These are phyloP conservation scores for Perdix hodgsoniae DNA, from an alignment of 2,797 vertebrate species.

Conservation along the genomic window DNA sequence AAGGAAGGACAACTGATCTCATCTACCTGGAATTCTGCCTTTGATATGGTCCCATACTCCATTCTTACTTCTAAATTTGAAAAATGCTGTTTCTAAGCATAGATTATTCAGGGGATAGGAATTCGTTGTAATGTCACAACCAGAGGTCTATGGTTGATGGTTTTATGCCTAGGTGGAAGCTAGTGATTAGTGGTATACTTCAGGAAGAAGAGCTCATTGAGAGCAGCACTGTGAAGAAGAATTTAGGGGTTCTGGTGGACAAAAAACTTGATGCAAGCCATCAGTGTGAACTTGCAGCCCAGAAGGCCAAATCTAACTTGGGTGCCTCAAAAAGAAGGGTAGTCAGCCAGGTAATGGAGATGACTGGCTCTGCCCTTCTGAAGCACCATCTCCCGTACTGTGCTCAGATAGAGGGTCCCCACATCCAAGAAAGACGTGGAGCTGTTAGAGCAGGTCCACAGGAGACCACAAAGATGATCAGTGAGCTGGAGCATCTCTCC, in stretches of 20 bases:
- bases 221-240: background rate
- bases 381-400: too few relatives aligned
- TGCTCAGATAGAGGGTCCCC: too few relatives aligned
- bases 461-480: background rate
- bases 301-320: background rate
- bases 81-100: background rate
- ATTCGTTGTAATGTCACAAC: background rate
- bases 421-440: background rate
- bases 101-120: background rate
- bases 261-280: background rate
- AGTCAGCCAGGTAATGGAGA: too few relatives aligned
- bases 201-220: background rate
- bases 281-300: background rate
- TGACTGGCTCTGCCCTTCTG: too few relatives aligned
- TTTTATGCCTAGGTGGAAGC: background rate
- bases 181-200: background rate
- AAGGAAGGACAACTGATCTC: background rate
- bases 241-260: background rate
- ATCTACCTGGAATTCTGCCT: background rate
- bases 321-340: background rate
- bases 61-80: background rate
- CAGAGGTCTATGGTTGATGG: background rate
- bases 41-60: background rate
- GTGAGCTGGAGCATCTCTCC: background rate
- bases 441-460: background rate